These are phyloP conservation scores for Megaceryle torquata DNA, from an alignment of 2,113 vertebrate species.

Conservation along the genomic window DNA sequence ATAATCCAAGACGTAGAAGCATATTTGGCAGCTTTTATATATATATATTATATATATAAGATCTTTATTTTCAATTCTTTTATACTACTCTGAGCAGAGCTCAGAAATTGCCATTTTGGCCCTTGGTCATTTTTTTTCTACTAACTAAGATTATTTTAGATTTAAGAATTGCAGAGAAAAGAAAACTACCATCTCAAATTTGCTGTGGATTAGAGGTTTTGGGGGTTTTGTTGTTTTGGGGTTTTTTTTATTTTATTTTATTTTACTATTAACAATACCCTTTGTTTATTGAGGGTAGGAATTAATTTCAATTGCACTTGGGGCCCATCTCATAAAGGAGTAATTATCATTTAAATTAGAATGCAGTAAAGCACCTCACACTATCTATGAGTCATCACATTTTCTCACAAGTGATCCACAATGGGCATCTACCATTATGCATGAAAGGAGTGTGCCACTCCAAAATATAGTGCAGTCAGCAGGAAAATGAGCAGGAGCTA, in stretches of 20 bases:
- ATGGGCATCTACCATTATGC: background rate
- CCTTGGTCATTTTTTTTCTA: background rate
- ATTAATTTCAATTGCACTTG: background rate
- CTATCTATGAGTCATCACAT: slow-evolving; percentile 26
- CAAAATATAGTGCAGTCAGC: slow-evolving; percentile 23
- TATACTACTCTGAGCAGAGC: background rate
- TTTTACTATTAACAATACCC: background rate
- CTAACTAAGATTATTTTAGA: background rate
- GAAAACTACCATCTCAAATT: background rate
- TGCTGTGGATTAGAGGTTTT: background rate
- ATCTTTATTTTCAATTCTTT: background rate
- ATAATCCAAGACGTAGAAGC: background rate
- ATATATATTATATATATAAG: background rate
- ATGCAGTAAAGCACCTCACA: background rate
- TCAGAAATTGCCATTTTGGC: background rate
- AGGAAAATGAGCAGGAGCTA: slow-evolving; percentile 2
- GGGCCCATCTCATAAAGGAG: slow-evolving; percentile 2
- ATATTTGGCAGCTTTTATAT: background rate
- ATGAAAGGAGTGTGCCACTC: background rate
- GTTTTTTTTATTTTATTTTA: background rate
- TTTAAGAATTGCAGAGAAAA: background rate
- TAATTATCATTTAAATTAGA: slow-evolving; percentile 45
- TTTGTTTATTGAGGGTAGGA: slow-evolving; percentile 22
- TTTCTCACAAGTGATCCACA: background rate
- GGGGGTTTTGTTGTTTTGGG: too few species aligned